Percentiles rank a stretch among this genome's conserved stretches.
Conservation (phyloP, 2,113 vertebrate species). For the Nothocercus julius region DNA sequence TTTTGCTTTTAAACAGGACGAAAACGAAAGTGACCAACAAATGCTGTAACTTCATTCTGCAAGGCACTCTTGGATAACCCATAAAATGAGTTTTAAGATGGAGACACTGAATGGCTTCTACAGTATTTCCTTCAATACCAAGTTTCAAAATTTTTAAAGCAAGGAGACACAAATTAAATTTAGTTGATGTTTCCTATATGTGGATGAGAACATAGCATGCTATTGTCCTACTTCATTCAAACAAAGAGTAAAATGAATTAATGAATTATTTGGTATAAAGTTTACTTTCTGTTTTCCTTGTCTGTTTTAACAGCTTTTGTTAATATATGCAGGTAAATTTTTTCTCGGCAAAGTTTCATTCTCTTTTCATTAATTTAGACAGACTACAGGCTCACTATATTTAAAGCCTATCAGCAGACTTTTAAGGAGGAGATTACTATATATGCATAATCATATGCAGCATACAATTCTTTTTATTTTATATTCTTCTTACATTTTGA, state of each 20-base stretch:
- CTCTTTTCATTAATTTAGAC: not conserved
- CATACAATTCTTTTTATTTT: not conserved
- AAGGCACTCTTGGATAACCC: fast-evolving
- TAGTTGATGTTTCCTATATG: not conserved
- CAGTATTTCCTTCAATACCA: fast-evolving
- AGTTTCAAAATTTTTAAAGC: not conserved
- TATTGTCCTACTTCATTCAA: not conserved
- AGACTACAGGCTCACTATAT: not conserved
- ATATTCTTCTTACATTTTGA: not conserved
- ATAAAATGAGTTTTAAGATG: not conserved
- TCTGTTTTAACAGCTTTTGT: not conserved
- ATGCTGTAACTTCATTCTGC: not conserved
- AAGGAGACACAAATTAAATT: not conserved
- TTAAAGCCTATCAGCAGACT: not conserved
- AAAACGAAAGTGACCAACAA: not conserved
- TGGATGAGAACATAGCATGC: not conserved
- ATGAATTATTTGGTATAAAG: not conserved
- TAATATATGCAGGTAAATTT: not conserved
- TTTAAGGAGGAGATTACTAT: not conserved
- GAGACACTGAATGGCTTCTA: not conserved
- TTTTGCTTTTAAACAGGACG: not conserved
- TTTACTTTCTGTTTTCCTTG: not conserved
- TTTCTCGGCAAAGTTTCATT: not conserved
- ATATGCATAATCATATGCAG: not conserved
- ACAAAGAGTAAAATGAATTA: not conserved